Evolutionary conservation across 1,140 invertebrate species (phyloP), one percentile per base, ranked within the genome.

Genomic region (Euborellia annulipes): DNA sequence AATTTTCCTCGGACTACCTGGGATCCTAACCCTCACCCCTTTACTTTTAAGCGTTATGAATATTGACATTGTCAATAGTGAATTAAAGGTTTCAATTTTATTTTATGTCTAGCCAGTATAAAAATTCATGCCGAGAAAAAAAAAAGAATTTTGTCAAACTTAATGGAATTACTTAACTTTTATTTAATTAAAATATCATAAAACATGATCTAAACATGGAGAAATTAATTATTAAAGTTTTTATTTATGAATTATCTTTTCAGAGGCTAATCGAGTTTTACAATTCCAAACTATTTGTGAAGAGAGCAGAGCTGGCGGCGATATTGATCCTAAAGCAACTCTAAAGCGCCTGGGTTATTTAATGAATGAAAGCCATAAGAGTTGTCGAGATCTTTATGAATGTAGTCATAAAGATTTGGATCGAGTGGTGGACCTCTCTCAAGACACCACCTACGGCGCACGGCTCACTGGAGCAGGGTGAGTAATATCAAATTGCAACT

Each of bases 341-440:
- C 53, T 85, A 2, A 45, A 65, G 18, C 64, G 66, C 30, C 65
- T 98, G 34, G 91, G 92, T 8, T 58, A 66, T 40, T 67, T 98
- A 3, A 96, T 99, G 91, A 77, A 76, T 21, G 69, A 76, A 39
- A 96, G 90, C 58, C 94, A 98, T 62, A 58, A 68, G 1, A 95
- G 89, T 58, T 75, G 95, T 20, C 67, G 76, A 43, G 71, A 83
- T 40, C 60, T 90, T 1, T 99, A 95, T 60, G 87, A 98, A 62
- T 98, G 94, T 63, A 95, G 89, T 43, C 91, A 95, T 70, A 71
- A 79, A 1, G 75, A 83, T 54, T 68, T 98, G 44, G 91, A 99
- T 63, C 65, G 67, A 41, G 66, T 98, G 3, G 88, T 96, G 22
- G 63, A 79, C 20, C 61, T 83, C 37, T 87, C 88, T n/a, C 61